These are phyloP conservation scores for cattle (Bos taurus) DNA, from an alignment of 2,113 vertebrate genomes.

Conservation along the genomic window ARS-UCD2.0 NC_037328.1:43950501-43951000, in stretches of 20 bases:
- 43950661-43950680: constrained; percentile 8
- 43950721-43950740: background rate
- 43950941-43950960: background rate
- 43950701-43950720: background rate
- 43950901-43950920: background rate
- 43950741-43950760: background rate
- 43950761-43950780: background rate
- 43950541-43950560: constrained; percentile 49
- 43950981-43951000: background rate
- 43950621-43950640: constrained; percentile 19
- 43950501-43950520: constrained; percentile 44
- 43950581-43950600: constrained; percentile 42
- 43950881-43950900: background rate
- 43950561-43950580: constrained; percentile 43
- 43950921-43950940: background rate
- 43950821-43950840: background rate
- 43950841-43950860: background rate
- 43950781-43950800: background rate
- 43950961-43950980: background rate
- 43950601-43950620: constrained; percentile 32
- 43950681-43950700: background rate
- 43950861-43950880: background rate
- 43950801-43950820: background rate
- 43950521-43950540: constrained; percentile 51
- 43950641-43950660: background rate